Evolutionary conservation across 2,888 invertebrate genomes (phyloP).

Genomic region (Caenorhabditis parvicauda): DNA sequence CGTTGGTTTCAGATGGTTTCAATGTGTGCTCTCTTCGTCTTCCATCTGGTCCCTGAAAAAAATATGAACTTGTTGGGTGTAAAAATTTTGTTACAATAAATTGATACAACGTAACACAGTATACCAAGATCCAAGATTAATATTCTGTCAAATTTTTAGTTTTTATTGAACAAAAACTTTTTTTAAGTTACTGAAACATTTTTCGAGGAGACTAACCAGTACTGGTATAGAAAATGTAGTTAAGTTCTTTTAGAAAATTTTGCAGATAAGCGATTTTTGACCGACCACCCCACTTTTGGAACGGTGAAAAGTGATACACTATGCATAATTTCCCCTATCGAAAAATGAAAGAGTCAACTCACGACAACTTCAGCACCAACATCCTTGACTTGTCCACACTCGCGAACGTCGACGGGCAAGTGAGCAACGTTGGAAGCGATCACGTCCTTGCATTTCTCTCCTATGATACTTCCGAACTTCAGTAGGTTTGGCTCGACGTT

Average conservation of each 20-base stretch:
- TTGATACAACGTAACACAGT: neutral
- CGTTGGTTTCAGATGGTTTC: conserved; percentile 5
- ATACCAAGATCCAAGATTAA: no score
- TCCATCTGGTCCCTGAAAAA: conserved; percentile 37
- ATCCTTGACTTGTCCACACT: conserved; percentile 33
- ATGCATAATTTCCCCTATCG: neutral
- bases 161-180: no score
- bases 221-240: no score
- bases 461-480: conserved; percentile 10
- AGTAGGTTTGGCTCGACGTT: conserved; percentile 24
- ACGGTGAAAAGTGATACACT: no score
- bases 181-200: no score
- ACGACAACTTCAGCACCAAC: conserved; percentile 32
- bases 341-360: no score
- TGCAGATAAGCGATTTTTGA: neutral
- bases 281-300: neutral
- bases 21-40: conserved; percentile 22
- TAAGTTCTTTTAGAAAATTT: neutral
- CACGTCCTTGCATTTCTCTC: neutral
- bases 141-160: no score
- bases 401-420: conserved; percentile 31
- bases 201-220: no score
- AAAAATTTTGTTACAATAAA: no score
- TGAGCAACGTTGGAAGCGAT: neutral
- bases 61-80: no score